Percentiles rank a stretch among this genome's conserved stretches.
These are phyloP conservation scores for Ceraclea dissimilis DNA, from an alignment of 2,888 invertebrate species.

Conservation along the genomic window DNA sequence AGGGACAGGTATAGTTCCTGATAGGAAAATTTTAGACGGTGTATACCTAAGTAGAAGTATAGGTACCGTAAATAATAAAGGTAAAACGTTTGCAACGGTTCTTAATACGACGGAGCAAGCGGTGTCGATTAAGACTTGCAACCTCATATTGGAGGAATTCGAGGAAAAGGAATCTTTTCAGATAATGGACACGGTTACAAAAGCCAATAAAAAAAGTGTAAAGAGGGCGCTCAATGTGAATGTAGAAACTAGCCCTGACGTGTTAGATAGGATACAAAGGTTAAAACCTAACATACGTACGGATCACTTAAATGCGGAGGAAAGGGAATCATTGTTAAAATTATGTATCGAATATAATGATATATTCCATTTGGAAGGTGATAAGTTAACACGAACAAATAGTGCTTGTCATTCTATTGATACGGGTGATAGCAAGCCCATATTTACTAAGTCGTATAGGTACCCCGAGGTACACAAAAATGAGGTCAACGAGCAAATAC, in stretches of 20 bases:
- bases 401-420: conserved; percentile 27
- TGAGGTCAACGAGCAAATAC: conserved; percentile 29
- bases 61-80: not conserved
- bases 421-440: conserved; percentile 25
- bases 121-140: not conserved
- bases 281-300: not conserved
- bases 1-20: not conserved
- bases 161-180: not conserved
- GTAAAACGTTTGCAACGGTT: not conserved
- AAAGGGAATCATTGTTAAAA: conserved; percentile 26
- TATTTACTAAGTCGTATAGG: conserved; percentile 28
- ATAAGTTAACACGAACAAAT: conserved; percentile 27
- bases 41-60: not conserved
- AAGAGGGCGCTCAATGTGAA: not conserved
- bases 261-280: not conserved
- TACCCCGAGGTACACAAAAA: conserved; percentile 29
- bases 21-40: not conserved
- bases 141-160: not conserved
- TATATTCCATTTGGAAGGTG: conserved; percentile 28
- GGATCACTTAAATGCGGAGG: conserved; percentile 28
- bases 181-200: not conserved
- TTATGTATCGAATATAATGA: conserved; percentile 22
- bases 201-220: not conserved
- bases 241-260: not conserved
- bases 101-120: not conserved